A percentile compares a stretch with the other conserved stretches of the same genome.
Evolutionary conservation across 2,113 vertebrate species (phyloP).

Genomic region (Ictalurus furcatus): DNA sequence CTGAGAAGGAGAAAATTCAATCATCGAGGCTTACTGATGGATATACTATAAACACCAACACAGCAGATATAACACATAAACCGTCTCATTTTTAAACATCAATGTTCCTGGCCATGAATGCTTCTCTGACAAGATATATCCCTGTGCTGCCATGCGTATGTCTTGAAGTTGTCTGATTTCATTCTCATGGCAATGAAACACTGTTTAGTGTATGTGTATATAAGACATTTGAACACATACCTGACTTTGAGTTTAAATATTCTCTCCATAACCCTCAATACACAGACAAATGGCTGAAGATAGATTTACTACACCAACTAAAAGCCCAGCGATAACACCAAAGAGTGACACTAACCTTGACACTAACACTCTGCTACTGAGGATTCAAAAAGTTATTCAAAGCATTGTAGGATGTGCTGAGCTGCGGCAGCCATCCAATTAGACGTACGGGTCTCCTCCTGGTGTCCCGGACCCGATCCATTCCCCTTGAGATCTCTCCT

Average conservation of each 20-base stretch:
- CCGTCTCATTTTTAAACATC: slow-evolving; percentile 4
- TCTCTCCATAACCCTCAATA: slow-evolving; percentile 5
- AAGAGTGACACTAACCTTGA: slow-evolving; percentile 58
- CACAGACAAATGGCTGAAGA: slow-evolving; percentile 9
- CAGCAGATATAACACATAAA: not conserved
- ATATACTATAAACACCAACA: slow-evolving; percentile 26
- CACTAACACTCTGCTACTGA: not conserved
- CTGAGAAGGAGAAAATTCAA: slow-evolving; percentile 34
- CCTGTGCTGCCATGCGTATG: not conserved
- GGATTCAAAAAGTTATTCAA: slow-evolving; percentile 53
- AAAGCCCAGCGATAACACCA: slow-evolving; percentile 37
- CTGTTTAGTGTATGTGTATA: slow-evolving; percentile 1
- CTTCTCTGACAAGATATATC: slow-evolving; percentile 14
- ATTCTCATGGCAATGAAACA: slow-evolving; percentile 14
- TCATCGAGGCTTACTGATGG: slow-evolving; percentile 18
- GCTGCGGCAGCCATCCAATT: slow-evolving; percentile 47
- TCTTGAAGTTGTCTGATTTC: slow-evolving; percentile 27
- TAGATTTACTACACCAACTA: slow-evolving; percentile 39
- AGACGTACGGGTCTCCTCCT: slow-evolving; percentile 49
- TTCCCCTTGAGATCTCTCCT: slow-evolving; percentile 47
- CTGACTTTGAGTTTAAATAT: not conserved
- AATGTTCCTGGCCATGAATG: not conserved
- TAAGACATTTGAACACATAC: not conserved
- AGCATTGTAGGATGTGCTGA: slow-evolving; percentile 44
- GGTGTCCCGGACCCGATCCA: slow-evolving; percentile 45